Conservation (phyloP, 2,113 vertebrate genomes). For the Tragulus kanchil region DNA sequence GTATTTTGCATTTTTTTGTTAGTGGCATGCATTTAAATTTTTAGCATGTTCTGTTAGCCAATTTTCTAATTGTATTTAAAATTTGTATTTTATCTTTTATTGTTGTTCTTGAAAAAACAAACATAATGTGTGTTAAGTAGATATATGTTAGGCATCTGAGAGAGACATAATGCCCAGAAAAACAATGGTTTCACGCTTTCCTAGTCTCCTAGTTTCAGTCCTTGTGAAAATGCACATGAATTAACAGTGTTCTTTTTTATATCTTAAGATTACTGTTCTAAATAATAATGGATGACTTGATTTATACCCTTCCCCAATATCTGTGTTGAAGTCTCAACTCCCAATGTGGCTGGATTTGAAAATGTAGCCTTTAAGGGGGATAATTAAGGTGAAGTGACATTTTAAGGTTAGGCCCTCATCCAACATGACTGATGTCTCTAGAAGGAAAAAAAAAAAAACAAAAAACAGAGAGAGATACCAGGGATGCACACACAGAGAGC, state of each 20-base stretch:
- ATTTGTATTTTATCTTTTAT: neutral
- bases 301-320: neutral
- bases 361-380: neutral
- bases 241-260: neutral
- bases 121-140: neutral
- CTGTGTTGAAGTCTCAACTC: neutral
- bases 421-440: neutral
- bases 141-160: neutral
- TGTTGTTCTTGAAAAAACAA: neutral
- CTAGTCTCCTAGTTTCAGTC: neutral
- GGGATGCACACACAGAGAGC: neutral
- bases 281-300: neutral
- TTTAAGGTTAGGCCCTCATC: neutral
- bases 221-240: neutral
- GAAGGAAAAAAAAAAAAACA: neutral
- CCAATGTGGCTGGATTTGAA: neutral
- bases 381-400: neutral
- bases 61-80: slow-evolving; percentile 11
- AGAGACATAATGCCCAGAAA: neutral
- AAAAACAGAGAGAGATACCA: neutral
- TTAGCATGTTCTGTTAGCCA: neutral
- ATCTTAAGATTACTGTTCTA: neutral
- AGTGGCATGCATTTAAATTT: neutral
- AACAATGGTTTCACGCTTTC: neutral
- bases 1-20: neutral